Conservation (phyloP, 1,140 invertebrate genomes). For the Ditylenchus dipsaci region DNA sequence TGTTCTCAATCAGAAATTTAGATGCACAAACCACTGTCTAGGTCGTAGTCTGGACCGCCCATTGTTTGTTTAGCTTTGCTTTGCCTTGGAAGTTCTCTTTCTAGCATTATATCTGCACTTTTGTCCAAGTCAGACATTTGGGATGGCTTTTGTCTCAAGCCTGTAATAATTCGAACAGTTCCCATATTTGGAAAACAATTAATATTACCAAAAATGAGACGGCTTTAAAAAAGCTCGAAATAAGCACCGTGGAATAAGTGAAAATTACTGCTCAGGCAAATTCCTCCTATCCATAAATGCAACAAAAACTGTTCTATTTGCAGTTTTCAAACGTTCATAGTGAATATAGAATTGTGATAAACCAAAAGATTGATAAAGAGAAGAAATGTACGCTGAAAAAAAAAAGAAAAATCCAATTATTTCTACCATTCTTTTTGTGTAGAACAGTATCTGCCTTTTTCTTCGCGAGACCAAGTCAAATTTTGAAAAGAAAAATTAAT, state of each 20-base stretch:
- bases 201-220: background rate
- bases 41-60: background rate
- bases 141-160: background rate
- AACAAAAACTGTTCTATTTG: background rate
- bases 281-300: background rate
- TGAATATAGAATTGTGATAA: background rate
- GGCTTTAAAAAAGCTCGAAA: background rate
- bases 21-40: background rate
- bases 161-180: background rate
- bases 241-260: background rate
- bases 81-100: background rate
- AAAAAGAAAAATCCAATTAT: background rate
- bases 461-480: background rate
- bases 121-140: background rate
- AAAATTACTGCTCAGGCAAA: background rate
- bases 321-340: background rate
- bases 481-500: background rate
- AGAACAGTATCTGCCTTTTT: background rate
- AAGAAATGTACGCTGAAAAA: background rate
- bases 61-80: background rate
- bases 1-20: too few species aligned
- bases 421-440: background rate
- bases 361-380: background rate
- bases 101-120: background rate
- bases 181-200: background rate